These are phyloP conservation scores for Lepidurus packardi DNA, from an alignment of 1,140 invertebrate species.

Conservation along the genomic window DNA sequence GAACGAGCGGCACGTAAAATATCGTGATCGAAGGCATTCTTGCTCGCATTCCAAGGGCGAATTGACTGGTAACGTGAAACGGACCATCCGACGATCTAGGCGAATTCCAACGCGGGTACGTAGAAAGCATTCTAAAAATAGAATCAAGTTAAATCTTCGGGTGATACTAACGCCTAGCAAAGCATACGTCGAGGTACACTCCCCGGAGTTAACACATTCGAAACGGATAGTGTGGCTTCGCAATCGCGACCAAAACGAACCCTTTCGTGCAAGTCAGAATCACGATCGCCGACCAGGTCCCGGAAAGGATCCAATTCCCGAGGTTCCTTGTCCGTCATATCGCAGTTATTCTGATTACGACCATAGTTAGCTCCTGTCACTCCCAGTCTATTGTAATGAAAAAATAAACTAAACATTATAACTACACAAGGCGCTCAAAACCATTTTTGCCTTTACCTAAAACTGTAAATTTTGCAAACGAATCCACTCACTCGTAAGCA, in stretches of 20 bases:
- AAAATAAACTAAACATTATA: background rate
- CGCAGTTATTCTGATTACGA: conserved; percentile 61
- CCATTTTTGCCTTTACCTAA: conserved; percentile 50
- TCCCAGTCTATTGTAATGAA: conserved; percentile 7
- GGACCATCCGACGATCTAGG: conserved; percentile 55
- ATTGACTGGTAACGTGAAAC: conserved; percentile 56
- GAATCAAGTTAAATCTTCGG: conserved; percentile 24
- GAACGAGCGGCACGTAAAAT: conserved; percentile 69
- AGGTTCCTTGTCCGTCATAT: conserved; percentile 60
- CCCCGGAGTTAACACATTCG: background rate
- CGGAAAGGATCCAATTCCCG: conserved; percentile 62
- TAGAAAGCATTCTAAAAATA: conserved; percentile 68
- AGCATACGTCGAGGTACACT: background rate
- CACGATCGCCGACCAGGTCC: conserved; percentile 64
- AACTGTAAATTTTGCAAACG: conserved; percentile 66
- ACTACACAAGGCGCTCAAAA: background rate
- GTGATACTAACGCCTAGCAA: background rate
- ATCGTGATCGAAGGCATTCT: conserved; percentile 40
- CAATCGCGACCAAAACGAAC: conserved; percentile 33
- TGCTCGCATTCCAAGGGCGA: conserved; percentile 68
- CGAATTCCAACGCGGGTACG: conserved; percentile 63
- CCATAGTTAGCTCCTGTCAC: background rate
- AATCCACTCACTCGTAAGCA: conserved; percentile 65
- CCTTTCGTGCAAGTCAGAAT: conserved; percentile 69
- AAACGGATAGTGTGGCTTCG: background rate